Evolutionary conservation across 2,113 vertebrate species (phyloP), one percentile per base, ranked within the genome.

Genomic region (Mus pahari): DNA sequence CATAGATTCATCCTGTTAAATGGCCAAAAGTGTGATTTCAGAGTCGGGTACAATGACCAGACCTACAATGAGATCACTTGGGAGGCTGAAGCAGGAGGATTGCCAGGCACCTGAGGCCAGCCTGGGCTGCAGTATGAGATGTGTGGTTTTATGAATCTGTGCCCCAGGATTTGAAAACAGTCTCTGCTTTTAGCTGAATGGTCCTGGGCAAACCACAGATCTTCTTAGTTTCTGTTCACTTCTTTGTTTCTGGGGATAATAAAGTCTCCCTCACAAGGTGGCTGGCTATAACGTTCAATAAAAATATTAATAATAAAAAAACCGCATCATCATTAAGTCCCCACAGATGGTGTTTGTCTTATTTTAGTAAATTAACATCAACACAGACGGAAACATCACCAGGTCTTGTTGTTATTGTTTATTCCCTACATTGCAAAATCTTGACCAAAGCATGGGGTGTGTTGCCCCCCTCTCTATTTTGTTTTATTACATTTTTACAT

Each of bases 341-440:
- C 62, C 31, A 64, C 31, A 71, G 70, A 68, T 22, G 17, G 50
- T 13, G 55, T 50, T 89, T 77, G 86, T 4, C 12, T 92, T 79
- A 87, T 87, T 84, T 95, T 81, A 89, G 83, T 11, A 81, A 95
- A 64, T 26, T 28, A 93, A 20, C 2, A 62, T 42, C 58, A 95
- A 36, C 9, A 75, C 22, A 86, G 36, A 68, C 1, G n/a, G 58
- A 87, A 70, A 55, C 73, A 83, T 17, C 45, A 68, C 1, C 4
- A 79, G 7, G 70, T 89, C 86, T 3, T 84, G 86, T 81, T 92
- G 71, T 60, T 50, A 33, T 5, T 79, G 36, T 3, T 24, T 73
- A 53, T 2, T 31, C 6, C 19, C 24, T 42, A 50, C 50, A 82
- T 92, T 26, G 73, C 50, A 75, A 68, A 96, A 89, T 73, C 39